Conservation (phyloP, 92 coral and sea anemone species). For the Epizoanthus ramosus region DNA sequence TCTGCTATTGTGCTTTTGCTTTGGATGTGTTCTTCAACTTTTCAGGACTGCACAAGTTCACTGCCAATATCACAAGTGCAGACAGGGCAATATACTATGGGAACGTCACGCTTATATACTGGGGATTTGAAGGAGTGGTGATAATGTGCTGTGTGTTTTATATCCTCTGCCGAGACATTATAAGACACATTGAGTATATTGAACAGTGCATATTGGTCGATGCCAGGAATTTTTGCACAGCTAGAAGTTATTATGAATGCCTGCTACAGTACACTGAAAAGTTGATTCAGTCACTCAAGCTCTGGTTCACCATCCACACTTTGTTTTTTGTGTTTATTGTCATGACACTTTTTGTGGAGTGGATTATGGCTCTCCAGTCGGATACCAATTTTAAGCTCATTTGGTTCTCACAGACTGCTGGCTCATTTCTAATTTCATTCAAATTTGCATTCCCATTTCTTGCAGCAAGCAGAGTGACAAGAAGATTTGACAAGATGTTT, state of each 20-base stretch:
- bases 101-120: conserved; percentile 43
- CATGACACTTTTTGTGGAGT: conserved; percentile 48
- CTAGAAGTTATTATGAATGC: conserved; percentile 62
- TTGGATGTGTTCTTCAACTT: conserved; percentile 59
- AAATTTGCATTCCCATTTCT: conserved; percentile 71
- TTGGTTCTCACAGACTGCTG: conserved; percentile 47
- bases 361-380: conserved; percentile 40
- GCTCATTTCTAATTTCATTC: conserved; percentile 63
- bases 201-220: conserved; percentile 46
- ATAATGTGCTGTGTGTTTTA: conserved; percentile 65
- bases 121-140: conserved; percentile 59
- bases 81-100: conserved; percentile 46
- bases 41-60: conserved; percentile 55
- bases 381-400: conserved; percentile 21
- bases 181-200: conserved; percentile 60
- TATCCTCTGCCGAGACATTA: conserved; percentile 59
- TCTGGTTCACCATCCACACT: conserved; percentile 66
- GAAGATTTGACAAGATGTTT: conserved; percentile 59
- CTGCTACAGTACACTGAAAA: conserved; percentile 66
- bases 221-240: conserved; percentile 56
- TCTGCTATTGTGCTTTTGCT: conserved; percentile 48
- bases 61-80: conserved; percentile 42
- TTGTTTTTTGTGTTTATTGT: conserved; percentile 52
- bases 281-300: conserved; percentile 42
- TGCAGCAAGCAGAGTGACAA: conserved; percentile 67